Evolutionary conservation across 2,888 invertebrate species (phyloP).

Genomic region (Nudaria mundana): DNA sequence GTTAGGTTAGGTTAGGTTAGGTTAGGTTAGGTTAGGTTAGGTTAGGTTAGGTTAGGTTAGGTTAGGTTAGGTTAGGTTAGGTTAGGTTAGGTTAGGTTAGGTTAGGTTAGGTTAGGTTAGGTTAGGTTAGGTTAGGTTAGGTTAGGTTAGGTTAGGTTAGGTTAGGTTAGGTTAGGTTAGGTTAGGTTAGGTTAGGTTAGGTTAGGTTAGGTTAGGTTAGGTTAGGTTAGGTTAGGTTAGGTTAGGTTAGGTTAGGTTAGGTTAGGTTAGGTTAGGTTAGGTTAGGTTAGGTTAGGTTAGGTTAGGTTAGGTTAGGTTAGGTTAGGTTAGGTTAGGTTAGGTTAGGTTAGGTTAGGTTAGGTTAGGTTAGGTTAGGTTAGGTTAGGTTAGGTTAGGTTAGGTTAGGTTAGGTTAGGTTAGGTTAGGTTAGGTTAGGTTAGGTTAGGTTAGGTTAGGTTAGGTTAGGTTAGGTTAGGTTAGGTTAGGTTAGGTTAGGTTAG

Average conservation of each 20-base stretch:
- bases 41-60: constrained; percentile 21
- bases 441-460: constrained; percentile 8
- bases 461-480: constrained; percentile 8
- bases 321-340: constrained; percentile 30
- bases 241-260: constrained; percentile 8
- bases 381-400: constrained; percentile 8
- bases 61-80: constrained; percentile 5
- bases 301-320: constrained; percentile 25
- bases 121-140: constrained; percentile 12
- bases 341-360: constrained; percentile 4
- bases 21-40: constrained; percentile 5
- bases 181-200: constrained; percentile 26
- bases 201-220: constrained; percentile 25
- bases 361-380: not conserved
- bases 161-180: constrained; percentile 19
- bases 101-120: constrained; percentile 5
- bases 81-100: constrained; percentile 5
- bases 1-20: constrained; percentile 5
- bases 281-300: constrained; percentile 26
- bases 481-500: constrained; percentile 8
- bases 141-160: constrained; percentile 24
- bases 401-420: constrained; percentile 8
- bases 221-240: constrained; percentile 22
- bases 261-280: constrained; percentile 23
- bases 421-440: constrained; percentile 8